Conservation (phyloP, 1,140 invertebrate genomes). For the Delia radicum region DNA sequence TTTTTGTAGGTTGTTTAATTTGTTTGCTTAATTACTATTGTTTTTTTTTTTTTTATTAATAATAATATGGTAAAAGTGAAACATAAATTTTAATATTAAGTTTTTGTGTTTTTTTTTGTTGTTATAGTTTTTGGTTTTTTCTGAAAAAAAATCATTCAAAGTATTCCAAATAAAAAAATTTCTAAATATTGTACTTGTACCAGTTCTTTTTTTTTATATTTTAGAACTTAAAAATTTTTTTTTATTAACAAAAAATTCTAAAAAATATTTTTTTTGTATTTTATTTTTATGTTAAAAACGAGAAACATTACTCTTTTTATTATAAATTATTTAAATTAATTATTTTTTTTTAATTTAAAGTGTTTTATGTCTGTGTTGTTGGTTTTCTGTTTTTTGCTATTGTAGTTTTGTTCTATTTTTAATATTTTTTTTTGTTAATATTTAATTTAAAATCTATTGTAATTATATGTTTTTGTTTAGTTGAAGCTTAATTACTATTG, state of each 20-base stretch:
- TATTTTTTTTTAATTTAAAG: constrained; percentile 2
- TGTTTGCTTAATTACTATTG: constrained; percentile 9
- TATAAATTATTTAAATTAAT: background rate
- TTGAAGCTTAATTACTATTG: constrained; percentile 20
- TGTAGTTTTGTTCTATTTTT: constrained; percentile 7
- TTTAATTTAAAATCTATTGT: constrained; percentile 13
- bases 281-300: constrained; percentile 18
- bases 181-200: constrained; percentile 3
- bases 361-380: constrained; percentile 10
- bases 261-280: constrained; percentile 4
- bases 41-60: background rate
- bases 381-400: background rate
- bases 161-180: background rate
- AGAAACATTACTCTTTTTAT: constrained; percentile 8
- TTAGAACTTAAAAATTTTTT: background rate
- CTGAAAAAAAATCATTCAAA: background rate
- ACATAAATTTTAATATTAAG: constrained; percentile 7
- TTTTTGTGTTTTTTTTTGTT: background rate
- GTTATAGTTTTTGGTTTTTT: background rate
- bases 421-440: background rate
- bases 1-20: background rate
- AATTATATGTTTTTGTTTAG: constrained; percentile 14
- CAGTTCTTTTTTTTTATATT: background rate
- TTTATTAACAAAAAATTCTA: background rate
- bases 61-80: constrained; percentile 19